Evolutionary conservation across 1,140 invertebrate species (phyloP).

Genomic region (Coenobita brevimanus): DNA sequence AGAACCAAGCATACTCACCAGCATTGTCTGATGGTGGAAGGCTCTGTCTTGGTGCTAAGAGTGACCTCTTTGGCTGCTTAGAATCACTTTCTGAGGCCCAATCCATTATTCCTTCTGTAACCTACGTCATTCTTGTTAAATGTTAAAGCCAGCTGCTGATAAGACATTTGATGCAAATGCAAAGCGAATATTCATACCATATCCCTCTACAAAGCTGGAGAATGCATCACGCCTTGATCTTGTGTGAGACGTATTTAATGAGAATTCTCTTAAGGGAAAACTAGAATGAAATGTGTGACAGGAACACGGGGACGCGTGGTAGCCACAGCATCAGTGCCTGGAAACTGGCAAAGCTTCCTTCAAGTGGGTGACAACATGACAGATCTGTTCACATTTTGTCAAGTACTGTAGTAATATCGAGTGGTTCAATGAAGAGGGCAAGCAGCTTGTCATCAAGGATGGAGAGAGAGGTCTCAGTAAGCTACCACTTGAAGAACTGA

Average conservation of each 20-base stretch:
- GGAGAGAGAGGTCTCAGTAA: no score
- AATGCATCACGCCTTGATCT: background rate
- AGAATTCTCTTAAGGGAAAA: background rate
- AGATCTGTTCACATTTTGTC: background rate
- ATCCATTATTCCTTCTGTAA: background rate
- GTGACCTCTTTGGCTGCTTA: background rate
- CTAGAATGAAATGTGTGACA: background rate
- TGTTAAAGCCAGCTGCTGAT: constrained; percentile 7
- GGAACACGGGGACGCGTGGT: background rate
- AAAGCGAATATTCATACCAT: constrained; percentile 9
- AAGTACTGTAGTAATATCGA: background rate
- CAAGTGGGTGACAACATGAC: background rate
- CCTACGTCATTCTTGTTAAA: background rate
- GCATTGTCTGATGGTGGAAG: background rate
- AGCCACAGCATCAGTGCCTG: background rate
- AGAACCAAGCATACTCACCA: constrained; percentile 11
- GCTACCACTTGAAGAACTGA: no score
- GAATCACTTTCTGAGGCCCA: background rate
- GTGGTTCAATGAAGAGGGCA: no score
- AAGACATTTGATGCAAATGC: constrained; percentile 27
- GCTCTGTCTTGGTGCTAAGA: background rate
- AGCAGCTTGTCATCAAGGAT: no score
- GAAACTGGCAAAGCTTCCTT: constrained; percentile 5
- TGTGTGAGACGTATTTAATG: background rate
- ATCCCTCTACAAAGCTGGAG: background rate